These are phyloP conservation scores for Caloenas nicobarica DNA, from an alignment of 2,113 vertebrate species.

Conservation along the genomic window DNA sequence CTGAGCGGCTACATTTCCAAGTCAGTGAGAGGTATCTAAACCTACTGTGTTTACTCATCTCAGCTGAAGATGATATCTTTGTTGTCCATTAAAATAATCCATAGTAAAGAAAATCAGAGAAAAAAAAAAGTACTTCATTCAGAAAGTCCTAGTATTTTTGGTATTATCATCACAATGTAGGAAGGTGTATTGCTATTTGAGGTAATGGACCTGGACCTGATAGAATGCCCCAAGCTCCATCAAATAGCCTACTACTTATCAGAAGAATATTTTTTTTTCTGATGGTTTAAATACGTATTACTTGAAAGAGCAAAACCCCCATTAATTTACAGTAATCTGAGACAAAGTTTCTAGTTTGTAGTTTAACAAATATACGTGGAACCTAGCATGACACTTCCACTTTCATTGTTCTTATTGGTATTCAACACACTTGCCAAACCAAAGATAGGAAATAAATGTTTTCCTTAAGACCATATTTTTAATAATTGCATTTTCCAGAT, in stretches of 20 bases:
- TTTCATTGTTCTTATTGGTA: background rate
- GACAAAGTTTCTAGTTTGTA: background rate
- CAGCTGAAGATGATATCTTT: background rate
- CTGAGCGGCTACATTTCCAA: background rate
- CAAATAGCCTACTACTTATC: background rate
- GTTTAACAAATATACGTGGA: background rate
- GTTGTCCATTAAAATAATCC: background rate
- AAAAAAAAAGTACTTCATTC: background rate
- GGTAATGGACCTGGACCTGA: background rate
- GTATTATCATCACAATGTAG: background rate
- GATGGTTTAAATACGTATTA: background rate
- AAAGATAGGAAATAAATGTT: background rate
- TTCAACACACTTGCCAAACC: background rate
- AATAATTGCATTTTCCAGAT: background rate
- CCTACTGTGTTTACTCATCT: background rate
- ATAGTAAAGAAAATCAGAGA: background rate
- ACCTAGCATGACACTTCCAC: accelerated
- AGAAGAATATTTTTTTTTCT: background rate
- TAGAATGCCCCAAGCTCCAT: background rate
- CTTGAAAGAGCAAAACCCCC: background rate
- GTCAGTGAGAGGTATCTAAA: background rate
- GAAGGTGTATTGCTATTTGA: background rate
- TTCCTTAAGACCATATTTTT: background rate
- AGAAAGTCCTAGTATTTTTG: background rate
- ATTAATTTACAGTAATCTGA: background rate